Conservation (phyloP, 2,888 invertebrate genomes). For the Drosophila mayaguana region DNA sequence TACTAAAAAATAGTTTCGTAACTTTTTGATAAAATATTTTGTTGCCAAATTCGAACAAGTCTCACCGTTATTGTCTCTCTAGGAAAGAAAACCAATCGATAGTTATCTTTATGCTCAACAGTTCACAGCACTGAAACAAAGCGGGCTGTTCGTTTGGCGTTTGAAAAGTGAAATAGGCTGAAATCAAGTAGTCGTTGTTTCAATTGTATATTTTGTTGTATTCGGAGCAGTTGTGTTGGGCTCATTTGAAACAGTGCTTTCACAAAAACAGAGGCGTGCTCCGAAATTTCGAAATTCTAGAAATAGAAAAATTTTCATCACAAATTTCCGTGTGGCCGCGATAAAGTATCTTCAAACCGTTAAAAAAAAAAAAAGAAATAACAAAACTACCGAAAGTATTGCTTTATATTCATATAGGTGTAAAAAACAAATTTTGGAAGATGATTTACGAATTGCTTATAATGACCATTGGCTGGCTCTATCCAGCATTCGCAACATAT, state of each 20-base stretch:
- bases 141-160: not conserved
- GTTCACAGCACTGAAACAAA: not conserved
- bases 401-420: not conserved
- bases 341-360: not conserved
- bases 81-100: not conserved
- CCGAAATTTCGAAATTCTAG: slow-evolving; percentile 34
- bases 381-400: slow-evolving; percentile 1
- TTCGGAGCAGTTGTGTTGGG: slow-evolving; percentile 10
- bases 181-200: not conserved
- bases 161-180: not conserved
- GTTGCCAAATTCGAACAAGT: not conserved
- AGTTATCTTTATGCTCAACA: not conserved
- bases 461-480: slow-evolving; percentile 94
- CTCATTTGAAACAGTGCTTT: slow-evolving; percentile 23
- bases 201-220: slow-evolving; percentile 3
- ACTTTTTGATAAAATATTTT: not conserved
- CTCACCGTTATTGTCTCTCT: not conserved
- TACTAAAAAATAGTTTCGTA: not conserved
- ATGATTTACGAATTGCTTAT: slow-evolving; percentile 42
- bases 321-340: slow-evolving; percentile 18
- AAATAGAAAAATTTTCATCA: slow-evolving; percentile 14
- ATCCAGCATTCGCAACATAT: slow-evolving; percentile 91
- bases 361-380: not conserved
- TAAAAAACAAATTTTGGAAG: slow-evolving; percentile 5
- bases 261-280: slow-evolving; percentile 32